Evolutionary conservation across 35 echinoderm and acorn worm genomes (phyloP), one percentile per base, ranked within the genome.

Genomic region (Ophioderma brevispina): DNA sequence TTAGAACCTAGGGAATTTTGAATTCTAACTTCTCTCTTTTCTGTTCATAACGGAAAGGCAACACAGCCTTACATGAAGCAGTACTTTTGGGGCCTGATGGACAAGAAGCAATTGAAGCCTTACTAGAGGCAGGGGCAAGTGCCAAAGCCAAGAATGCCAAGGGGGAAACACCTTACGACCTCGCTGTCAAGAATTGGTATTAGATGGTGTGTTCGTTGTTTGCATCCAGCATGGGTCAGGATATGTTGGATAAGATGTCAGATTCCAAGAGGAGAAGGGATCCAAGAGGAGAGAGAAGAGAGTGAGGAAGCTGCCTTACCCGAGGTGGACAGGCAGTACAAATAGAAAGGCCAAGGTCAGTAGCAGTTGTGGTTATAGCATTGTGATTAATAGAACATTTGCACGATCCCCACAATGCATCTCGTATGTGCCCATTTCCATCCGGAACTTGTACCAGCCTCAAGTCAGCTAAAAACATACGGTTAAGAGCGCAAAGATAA

Each of bases 191-290:
- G 76, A 99, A 95, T 77, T 93, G 97, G 23, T 99, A 99, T 64
- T 78, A 95, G 46, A 90, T 76, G 64, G 91, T 95, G 18, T 91
- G 87, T 33, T 90, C 97, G 0, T 76, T 99, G 14, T 99, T 99
- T 88, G 91, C 97, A 18, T 91, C 90, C 33, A 93, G 91, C 38
- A 95, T 99, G 90, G 97, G 97, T 1, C 97, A 99, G 77, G 93
- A 99, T 40, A 95, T 95, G 91, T 80, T 99, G 80, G 87, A 93
- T 43, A 99, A 99, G 88, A 95, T 99, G 93, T 91, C 97, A 0
- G 35, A 93, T 40, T 92, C 92, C 18, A 93, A 94, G 89, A 98
- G 94, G 82, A 49, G 49, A n/a, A 89, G 32, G 33, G 86, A 52
- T 0, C n/a, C 42, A 52, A 31, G 39, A 25, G 2, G 42, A 84